Percentiles rank a stretch among this genome's conserved stretches.
Conservation (phyloP, 2,797 vertebrate genomes). For the Acrossocheilus fasciatus region DNA sequence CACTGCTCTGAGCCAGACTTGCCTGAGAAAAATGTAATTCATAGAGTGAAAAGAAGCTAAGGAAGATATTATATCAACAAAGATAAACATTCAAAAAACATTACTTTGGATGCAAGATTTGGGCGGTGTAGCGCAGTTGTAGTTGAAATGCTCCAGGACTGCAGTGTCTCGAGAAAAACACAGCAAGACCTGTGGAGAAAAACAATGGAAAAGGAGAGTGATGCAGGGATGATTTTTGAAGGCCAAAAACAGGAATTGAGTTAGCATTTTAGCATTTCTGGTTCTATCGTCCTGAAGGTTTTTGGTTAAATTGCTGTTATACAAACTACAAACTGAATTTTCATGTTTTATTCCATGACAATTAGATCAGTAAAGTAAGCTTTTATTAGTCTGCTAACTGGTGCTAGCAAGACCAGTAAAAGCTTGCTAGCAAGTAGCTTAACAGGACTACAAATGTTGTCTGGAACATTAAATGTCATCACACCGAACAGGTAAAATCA, state of each 20-base stretch:
- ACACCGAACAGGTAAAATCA: not conserved
- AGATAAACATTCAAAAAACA: conserved; percentile 24
- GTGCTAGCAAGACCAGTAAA: not conserved
- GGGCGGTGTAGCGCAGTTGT: conserved; percentile 95
- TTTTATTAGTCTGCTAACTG: not conserved
- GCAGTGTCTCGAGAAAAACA: conserved; percentile 96
- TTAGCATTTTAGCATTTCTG: not conserved
- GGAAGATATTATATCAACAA: not conserved
- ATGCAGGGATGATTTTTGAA: not conserved
- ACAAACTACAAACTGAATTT: not conserved
- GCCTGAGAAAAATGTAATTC: conserved; percentile 74
- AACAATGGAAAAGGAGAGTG: conserved; percentile 29
- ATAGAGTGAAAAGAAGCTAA: not conserved
- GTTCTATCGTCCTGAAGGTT: not conserved
- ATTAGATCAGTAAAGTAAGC: not conserved
- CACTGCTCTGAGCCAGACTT: conserved; percentile 88
- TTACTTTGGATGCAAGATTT: conserved; percentile 93
- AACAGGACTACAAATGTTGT: not conserved
- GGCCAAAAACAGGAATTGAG: not conserved
- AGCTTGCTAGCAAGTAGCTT: not conserved
- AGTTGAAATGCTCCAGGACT: conserved; percentile 92
- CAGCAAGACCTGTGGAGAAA: conserved; percentile 86
- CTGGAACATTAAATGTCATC: not conserved
- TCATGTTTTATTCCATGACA: not conserved
- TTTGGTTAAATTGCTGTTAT: not conserved